Percentiles rank a stretch among this genome's conserved stretches.
phyloP scores from a whole-genome alignment of 2,113 vertebrate species.

The Leuciscus idus region DNA sequence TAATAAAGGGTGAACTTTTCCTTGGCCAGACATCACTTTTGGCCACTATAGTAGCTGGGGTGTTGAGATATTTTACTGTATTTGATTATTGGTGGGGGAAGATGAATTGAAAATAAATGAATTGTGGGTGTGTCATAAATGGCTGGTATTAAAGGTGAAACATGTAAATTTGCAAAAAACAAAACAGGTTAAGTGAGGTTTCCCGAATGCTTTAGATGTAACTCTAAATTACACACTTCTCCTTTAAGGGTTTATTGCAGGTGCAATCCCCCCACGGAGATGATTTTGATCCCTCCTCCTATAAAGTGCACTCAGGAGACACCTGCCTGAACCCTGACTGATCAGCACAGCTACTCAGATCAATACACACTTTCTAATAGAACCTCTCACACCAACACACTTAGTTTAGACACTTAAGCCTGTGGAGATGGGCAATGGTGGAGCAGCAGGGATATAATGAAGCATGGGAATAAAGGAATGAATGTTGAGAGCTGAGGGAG shows the following conservation, averaged over 20 bases:
- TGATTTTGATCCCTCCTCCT: neutral
- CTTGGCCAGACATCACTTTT: too few relatives aligned
- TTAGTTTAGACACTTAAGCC: slow-evolving; percentile 2
- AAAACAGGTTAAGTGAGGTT: neutral
- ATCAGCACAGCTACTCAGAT: slow-evolving; percentile 21
- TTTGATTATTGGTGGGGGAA: too few relatives aligned
- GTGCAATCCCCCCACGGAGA: neutral
- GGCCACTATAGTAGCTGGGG: too few relatives aligned
- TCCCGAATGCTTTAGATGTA: neutral
- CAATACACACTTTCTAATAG: slow-evolving; percentile 26
- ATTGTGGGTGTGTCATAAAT: too few relatives aligned
- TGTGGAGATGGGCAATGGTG: neutral
- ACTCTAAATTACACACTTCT: neutral
- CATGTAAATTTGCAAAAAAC: too few relatives aligned
- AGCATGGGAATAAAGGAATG: neutral
- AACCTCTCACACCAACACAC: slow-evolving; percentile 7
- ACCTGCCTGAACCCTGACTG: neutral
- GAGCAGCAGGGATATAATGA: neutral
- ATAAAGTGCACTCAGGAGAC: slow-evolving; percentile 14
- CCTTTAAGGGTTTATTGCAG: neutral
- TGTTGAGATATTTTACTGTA: too few relatives aligned
- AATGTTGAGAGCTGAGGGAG: neutral
- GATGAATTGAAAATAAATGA: too few relatives aligned
- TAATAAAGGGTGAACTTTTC: too few relatives aligned
- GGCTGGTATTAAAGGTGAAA: too few relatives aligned